phyloP scores from a whole-genome alignment of 2,888 invertebrate genomes.

The Eupithecia subumbrata region DNA sequence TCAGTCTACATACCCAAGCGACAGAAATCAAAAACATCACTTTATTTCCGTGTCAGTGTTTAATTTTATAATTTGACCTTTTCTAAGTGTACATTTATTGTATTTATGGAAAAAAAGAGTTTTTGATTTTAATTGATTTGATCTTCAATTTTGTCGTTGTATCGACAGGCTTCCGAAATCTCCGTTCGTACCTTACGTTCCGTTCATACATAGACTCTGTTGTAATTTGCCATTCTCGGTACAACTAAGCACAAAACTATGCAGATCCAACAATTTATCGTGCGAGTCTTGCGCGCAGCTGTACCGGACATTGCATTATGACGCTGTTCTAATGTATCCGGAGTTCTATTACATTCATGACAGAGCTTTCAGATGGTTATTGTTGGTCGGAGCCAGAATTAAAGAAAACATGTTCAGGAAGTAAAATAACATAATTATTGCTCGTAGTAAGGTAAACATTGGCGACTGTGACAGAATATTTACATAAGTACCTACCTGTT shows the following conservation, averaged over 20 bases:
- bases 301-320: conserved; percentile 37
- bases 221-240: conserved; percentile 11
- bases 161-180: neutral
- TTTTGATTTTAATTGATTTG: neutral
- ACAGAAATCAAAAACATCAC: too few species aligned
- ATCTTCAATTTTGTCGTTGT: neutral
- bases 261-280: conserved; percentile 35
- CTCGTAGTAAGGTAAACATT: neutral
- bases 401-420: neutral
- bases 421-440: conserved; percentile 1
- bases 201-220: neutral
- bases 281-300: conserved; percentile 38
- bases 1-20: too few species aligned
- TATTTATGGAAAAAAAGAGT: too few species aligned
- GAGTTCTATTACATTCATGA: conserved; percentile 28
- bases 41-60: too few species aligned
- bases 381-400: neutral
- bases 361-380: conserved; percentile 5
- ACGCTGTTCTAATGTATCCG: conserved; percentile 31
- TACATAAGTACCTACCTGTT: too few species aligned
- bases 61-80: too few species aligned
- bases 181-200: neutral
- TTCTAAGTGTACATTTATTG: too few species aligned
- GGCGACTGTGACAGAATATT: neutral
- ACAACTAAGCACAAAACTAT: conserved; percentile 34